phyloP scores from a whole-genome alignment of 2,113 vertebrate species.

The Motacilla tschutschensis region DNA sequence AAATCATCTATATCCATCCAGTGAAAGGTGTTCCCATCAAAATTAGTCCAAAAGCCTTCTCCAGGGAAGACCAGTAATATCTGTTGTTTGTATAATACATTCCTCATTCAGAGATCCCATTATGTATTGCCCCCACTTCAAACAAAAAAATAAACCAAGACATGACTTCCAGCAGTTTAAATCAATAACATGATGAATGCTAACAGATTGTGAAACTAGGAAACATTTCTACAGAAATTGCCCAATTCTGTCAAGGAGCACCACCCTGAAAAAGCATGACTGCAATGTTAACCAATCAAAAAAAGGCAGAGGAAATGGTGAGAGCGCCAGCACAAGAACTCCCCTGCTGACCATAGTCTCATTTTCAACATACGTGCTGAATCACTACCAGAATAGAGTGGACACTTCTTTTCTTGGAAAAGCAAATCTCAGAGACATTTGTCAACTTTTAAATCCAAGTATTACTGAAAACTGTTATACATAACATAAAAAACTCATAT shows the following conservation, averaged over 20 bases:
- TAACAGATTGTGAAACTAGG: neutral
- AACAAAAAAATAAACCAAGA: neutral
- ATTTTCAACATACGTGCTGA: neutral
- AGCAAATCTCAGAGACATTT: neutral
- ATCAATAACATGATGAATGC: neutral
- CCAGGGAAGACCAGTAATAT: neutral
- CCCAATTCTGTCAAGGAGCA: neutral
- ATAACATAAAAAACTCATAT: neutral
- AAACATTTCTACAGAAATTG: neutral
- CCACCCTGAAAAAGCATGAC: slow-evolving; percentile 11
- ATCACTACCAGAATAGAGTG: neutral
- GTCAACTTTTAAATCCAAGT: neutral
- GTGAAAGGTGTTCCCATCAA: neutral
- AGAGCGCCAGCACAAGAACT: neutral
- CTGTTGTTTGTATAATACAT: neutral
- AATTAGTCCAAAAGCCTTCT: neutral
- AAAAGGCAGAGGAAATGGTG: neutral
- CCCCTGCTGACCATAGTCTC: neutral
- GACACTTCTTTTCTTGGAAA: neutral
- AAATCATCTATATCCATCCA: neutral
- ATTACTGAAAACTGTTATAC: neutral
- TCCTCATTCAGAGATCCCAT: neutral
- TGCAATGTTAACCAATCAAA: neutral
- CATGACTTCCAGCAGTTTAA: neutral
- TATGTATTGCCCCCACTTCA: neutral